These are phyloP conservation scores for Sarcophaga caerulescens DNA, from an alignment of 2,888 invertebrate genomes.

Conservation along the genomic window DNA sequence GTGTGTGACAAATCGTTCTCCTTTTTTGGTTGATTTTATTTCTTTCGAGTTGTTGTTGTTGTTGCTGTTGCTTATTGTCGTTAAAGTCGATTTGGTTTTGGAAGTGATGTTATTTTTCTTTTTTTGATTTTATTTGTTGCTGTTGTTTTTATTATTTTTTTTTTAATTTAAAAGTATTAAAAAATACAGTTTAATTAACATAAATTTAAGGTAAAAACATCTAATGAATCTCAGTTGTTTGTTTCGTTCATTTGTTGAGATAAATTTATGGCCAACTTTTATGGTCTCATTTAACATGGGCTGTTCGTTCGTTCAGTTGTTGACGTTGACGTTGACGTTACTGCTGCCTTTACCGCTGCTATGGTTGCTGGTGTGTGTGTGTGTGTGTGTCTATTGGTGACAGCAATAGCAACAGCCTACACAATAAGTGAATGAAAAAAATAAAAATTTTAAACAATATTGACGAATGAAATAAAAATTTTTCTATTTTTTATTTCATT, in stretches of 20 bases:
- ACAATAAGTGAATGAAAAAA: neutral
- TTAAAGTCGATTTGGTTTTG: too few species aligned
- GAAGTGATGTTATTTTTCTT: neutral
- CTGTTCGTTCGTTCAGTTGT: neutral
- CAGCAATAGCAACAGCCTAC: slow-evolving; percentile 33
- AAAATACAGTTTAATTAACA: slow-evolving; percentile 49
- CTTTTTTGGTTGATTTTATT: slow-evolving; percentile 38
- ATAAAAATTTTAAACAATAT: neutral
- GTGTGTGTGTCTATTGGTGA: slow-evolving; percentile 4
- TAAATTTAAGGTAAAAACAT: slow-evolving; percentile 58
- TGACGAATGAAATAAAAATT: neutral
- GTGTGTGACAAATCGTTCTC: slow-evolving; percentile 58
- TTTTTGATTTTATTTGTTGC: neutral
- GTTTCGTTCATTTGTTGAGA: neutral
- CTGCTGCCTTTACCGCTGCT: neutral
- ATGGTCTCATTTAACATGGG: slow-evolving; percentile 18
- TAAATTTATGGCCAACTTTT: slow-evolving; percentile 12
- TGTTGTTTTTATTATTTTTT: neutral
- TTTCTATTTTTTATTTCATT: neutral
- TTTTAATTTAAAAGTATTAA: neutral
- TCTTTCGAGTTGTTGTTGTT: neutral
- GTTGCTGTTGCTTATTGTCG: neutral
- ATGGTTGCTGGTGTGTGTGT: neutral
- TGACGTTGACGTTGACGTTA: too few species aligned
- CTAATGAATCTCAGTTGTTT: slow-evolving; percentile 49